Percentiles rank a stretch among this genome's conserved stretches.
Conservation (phyloP, 2,113 vertebrate genomes). For the Litocranius walleri region DNA sequence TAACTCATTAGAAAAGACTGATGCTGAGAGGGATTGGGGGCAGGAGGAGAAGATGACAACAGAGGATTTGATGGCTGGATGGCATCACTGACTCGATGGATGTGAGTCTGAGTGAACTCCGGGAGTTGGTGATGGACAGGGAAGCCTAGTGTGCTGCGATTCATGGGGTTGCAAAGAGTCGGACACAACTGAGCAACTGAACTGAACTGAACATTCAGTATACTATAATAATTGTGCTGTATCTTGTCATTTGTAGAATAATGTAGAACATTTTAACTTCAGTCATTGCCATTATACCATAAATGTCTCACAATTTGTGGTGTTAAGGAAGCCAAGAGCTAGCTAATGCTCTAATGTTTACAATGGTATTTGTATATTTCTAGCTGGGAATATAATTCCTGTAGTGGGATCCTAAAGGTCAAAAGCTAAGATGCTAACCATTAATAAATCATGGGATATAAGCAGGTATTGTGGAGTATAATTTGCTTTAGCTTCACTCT, state of each 20-base stretch:
- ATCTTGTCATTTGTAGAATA: not conserved
- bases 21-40: too few relatives aligned
- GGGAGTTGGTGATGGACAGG: too few relatives aligned
- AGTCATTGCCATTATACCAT: not conserved
- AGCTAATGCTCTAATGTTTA: not conserved
- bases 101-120: too few relatives aligned
- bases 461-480: not conserved
- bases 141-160: rapidly evolving
- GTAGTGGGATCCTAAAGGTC: not conserved
- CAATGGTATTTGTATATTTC: not conserved
- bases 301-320: not conserved
- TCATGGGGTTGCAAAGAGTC: too few relatives aligned
- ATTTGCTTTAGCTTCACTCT: not conserved
- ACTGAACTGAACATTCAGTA: not conserved
- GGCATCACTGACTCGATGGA: too few relatives aligned
- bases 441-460: not conserved
- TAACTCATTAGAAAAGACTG: too few relatives aligned
- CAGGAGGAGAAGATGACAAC: too few relatives aligned
- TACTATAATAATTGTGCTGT: not conserved
- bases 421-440: not conserved
- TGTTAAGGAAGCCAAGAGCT: not conserved
- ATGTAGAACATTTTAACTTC: not conserved
- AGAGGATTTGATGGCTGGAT: too few relatives aligned
- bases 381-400: not conserved
- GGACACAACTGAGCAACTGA: too few relatives aligned